phyloP scores from a whole-genome alignment of 2,888 invertebrate species.

The Cristatella mucedo region DNA sequence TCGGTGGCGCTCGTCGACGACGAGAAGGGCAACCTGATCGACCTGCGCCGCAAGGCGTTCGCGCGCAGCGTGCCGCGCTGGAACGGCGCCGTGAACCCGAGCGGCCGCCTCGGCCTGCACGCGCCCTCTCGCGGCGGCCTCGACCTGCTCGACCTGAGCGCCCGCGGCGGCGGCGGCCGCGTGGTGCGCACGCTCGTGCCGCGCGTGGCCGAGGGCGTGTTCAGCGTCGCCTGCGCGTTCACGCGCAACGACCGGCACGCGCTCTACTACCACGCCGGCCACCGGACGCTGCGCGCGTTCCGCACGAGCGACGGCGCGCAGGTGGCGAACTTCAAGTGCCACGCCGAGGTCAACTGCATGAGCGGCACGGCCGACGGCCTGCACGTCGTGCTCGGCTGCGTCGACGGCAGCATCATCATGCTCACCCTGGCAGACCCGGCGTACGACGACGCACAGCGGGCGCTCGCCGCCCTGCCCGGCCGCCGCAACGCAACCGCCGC shows the following conservation, averaged over 20 bases:
- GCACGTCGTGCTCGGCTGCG: conserved; percentile 59
- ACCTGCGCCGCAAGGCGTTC: conserved; percentile 70
- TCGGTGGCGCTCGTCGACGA: conserved; percentile 73
- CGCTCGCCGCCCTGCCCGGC: conserved; percentile 1
- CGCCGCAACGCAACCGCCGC: not conserved
- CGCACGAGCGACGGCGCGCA: conserved; percentile 71
- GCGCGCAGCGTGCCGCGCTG: conserved; percentile 74
- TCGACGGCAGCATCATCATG: conserved; percentile 84
- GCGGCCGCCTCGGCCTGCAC: conserved; percentile 65
- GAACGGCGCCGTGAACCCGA: conserved; percentile 54
- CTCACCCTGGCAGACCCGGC: conserved; percentile 55
- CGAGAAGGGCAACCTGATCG: conserved; percentile 69
- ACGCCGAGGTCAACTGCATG: conserved; percentile 31
- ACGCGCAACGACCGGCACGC: conserved; percentile 86
- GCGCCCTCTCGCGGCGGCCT: conserved; percentile 80
- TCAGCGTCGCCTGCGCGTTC: conserved; percentile 83
- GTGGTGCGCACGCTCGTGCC: conserved; percentile 78
- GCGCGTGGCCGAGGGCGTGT: conserved; percentile 77
- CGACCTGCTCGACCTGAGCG: conserved; percentile 70
- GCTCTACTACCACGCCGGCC: conserved; percentile 84
- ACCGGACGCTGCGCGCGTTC: conserved; percentile 80
- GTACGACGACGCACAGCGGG: conserved; percentile 16
- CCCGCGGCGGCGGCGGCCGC: conserved; percentile 50
- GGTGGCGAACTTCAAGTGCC: conserved; percentile 60
- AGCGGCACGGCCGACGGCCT: conserved; percentile 26